Evolutionary conservation across 1,140 invertebrate species (phyloP).

Genomic region (Bombus vancouverensis): DNA sequence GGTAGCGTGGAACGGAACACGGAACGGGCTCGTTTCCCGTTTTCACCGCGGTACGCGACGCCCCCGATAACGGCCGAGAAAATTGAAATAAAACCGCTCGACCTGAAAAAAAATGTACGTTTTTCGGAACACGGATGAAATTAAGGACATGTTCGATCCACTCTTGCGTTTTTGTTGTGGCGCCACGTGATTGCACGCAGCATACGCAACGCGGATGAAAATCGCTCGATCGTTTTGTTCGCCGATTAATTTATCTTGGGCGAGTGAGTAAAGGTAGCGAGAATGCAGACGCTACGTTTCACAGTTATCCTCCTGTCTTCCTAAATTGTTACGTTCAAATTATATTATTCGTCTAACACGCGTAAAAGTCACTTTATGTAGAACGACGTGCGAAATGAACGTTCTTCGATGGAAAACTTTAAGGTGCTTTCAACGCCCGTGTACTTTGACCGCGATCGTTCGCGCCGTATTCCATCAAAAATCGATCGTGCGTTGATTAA

Average conservation of each 20-base stretch:
- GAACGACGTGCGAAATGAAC: background rate
- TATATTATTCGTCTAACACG: too few species aligned
- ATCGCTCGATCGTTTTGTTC: background rate
- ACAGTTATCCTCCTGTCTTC: background rate
- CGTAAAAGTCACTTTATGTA: background rate
- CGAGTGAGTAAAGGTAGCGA: background rate
- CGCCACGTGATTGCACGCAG: background rate
- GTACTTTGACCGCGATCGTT: too few species aligned
- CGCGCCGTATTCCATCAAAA: too few species aligned
- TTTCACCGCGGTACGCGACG: background rate
- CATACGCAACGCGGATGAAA: background rate
- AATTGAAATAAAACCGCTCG: constrained; percentile 33
- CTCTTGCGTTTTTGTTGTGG: constrained; percentile 2
- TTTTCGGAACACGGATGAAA: constrained; percentile 18
- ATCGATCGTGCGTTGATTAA: background rate
- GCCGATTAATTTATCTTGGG: constrained; percentile 22
- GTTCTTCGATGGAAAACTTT: background rate
- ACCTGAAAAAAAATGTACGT: background rate
- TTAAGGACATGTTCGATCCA: background rate
- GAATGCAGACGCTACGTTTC: background rate
- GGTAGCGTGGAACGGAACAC: background rate
- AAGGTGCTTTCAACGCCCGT: too few species aligned
- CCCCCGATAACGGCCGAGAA: constrained; percentile 28
- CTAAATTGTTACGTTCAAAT: constrained; percentile 24
- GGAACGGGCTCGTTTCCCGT: constrained; percentile 9